These are phyloP conservation scores for Mus caroli DNA, from an alignment of 2,797 vertebrate species.

Conservation along the genomic window DNA sequence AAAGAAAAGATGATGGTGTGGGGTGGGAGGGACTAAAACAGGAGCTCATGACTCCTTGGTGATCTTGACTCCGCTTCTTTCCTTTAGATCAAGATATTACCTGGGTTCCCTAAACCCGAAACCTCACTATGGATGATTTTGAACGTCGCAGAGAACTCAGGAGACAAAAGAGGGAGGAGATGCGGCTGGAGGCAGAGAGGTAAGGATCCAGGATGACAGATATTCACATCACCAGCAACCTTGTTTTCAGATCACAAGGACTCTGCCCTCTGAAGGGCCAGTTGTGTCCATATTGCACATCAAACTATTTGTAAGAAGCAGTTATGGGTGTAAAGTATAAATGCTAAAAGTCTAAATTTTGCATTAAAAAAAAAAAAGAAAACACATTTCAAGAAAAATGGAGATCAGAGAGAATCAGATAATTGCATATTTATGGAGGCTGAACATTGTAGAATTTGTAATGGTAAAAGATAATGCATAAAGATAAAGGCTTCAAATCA, in stretches of 20 bases:
- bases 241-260: neutral
- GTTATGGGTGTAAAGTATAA: neutral
- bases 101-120: conserved; percentile 86
- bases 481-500: conserved; percentile 20
- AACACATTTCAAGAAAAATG: conserved; percentile 11
- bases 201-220: conserved; percentile 82
- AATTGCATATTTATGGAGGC: neutral
- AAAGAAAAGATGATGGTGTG: conserved; percentile 71
- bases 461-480: neutral
- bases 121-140: conserved; percentile 97
- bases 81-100: conserved; percentile 77
- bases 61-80: conserved; percentile 50
- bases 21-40: too few species aligned
- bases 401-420: neutral
- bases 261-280: neutral
- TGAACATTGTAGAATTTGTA: neutral
- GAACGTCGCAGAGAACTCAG: conserved; percentile 98
- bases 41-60: neutral
- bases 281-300: neutral
- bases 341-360: conserved; percentile 12
- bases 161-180: conserved; percentile 99
- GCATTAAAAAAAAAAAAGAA: neutral
- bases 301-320: neutral
- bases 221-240: neutral
- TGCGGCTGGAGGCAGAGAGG: conserved; percentile 98